Base-by-base conservation (phyloP, 2,797 vertebrate species). In the Macrochelys suwanniensis region DNA sequence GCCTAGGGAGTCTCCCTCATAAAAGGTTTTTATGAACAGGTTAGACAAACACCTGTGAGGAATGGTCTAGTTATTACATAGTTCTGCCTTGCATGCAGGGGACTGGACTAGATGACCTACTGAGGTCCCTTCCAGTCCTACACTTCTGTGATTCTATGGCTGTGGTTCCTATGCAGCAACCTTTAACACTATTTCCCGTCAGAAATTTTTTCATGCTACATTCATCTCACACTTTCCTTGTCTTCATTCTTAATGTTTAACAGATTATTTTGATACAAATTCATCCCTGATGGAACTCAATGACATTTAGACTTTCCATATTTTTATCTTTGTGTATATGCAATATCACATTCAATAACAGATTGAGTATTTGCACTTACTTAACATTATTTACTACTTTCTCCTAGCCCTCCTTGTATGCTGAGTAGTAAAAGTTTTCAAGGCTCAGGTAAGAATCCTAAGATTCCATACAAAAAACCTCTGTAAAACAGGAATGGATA, bases 401-500 rank as follows among this genome's bases (percentile, higher is more conserved):
- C 83, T 92, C 77, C 90, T 82, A 98, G 98, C 31, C 89, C 92
- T 92, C 90, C 92, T 0, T 31, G 61, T 59, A n/a, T 12, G 2
- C 0, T 0, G 47, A 92, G n/a, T 19, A 93, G 76, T 90, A 83
- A 59, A 71, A 80, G 5, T 0, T 0, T 57, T 2, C 94, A 79
- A 92, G 93, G 51, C 61, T 94, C 82, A 98, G 98, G 98, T 98
- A 98, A 98, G 97, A 93, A 56, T 10, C 45, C 28, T 91, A 13
- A 82, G 50, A 88, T 13, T 51, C 31, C 53, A 82, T 54, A 56
- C 50, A 82, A 92, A 95, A 80, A 10, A 5, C 2, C 65, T 11
- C 37, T 59, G 3, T 13, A 85, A 87, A 91, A 2, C 2, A 74
- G 59, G 37, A 0, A 0, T 8, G 11, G 79, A 80, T 88, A 82